These are phyloP conservation scores for Setophaga petechia DNA, from an alignment of 2,113 vertebrate species.

Conservation along the genomic window DNA sequence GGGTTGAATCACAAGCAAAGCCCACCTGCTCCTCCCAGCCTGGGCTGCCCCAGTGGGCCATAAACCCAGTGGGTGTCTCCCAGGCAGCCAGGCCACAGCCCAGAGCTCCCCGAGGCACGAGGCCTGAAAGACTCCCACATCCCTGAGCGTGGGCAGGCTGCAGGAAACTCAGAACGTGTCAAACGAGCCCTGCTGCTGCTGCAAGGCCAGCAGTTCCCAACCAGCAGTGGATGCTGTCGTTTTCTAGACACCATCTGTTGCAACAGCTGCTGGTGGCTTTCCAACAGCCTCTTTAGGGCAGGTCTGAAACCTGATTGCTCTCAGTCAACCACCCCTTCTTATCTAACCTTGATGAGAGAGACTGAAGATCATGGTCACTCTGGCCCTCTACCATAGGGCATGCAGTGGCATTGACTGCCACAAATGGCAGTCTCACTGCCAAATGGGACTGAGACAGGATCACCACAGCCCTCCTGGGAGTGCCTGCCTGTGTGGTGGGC, in stretches of 20 bases:
- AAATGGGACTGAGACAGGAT: not conserved
- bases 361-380: not conserved
- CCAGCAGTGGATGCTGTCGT: not conserved
- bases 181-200: not conserved
- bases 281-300: not conserved
- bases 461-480: not conserved
- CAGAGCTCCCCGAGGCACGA: not conserved
- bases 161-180: not conserved
- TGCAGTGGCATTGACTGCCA: not conserved
- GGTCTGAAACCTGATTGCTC: not conserved
- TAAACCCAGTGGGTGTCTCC: not conserved
- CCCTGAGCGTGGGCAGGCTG: not conserved
- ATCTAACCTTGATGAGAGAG: not conserved
- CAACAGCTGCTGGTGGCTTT: slow-evolving; percentile 48
- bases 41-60: not conserved
- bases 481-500: accelerated
- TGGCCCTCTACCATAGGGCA: not conserved
- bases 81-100: not conserved
- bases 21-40: not conserved
- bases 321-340: not conserved
- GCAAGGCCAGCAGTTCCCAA: not conserved
- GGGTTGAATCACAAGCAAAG: not conserved
- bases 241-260: slow-evolving; percentile 48
- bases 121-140: not conserved
- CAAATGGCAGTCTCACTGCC: not conserved